Base-by-base conservation (phyloP, 2,113 vertebrate species). In the Zapornia atra region DNA sequence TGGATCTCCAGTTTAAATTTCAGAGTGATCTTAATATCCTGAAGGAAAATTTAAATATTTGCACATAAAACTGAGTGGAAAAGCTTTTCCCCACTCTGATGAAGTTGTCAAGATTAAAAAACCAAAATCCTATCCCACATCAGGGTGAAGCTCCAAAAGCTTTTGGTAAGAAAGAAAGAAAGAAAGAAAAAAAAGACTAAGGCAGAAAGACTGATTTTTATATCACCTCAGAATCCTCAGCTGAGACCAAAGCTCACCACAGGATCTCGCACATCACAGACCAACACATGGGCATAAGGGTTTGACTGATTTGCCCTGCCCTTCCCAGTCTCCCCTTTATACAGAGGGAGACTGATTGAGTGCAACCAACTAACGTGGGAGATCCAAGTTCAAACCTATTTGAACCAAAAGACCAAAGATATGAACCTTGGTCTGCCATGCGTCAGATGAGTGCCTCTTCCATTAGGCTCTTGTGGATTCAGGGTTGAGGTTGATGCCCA, bases 261-360 rank as follows among this genome's bases (percentile, higher is more conserved):
- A 78, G 86, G 83, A 46, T 64, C 65, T 84, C 3, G 2, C 64
- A 86, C 68, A 88, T 94, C 83, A 91, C 64, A 96, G 83, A 64
- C 4, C 4, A 87, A 26, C 0, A 0, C 68, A 38, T 0, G 0
- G 46, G 15, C 1, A 0, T n/a, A 72, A 59, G 61, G 31, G 24
- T 76, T 84, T 81, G 69, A 33, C 69, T 64, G 84, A 40, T 57
- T 87, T 50, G 73, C 34, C 38, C 61, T 69, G 48, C 25, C 89
- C 73, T 87, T 94, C 64, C 60, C 59, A 73, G 59, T 29, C 21
- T 91, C 17, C 75, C 46, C 69, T 95, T 84, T 69, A 24, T 46
- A 28, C 46, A 48, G 46, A 59, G 42, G 18, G 36, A 48, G 56
- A 70, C 42, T 68, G 68, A 63, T 13, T 81, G 76, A 92, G 46